Evolutionary conservation across 1,140 invertebrate species (phyloP).

Genomic region (Maniola jurtina): DNA sequence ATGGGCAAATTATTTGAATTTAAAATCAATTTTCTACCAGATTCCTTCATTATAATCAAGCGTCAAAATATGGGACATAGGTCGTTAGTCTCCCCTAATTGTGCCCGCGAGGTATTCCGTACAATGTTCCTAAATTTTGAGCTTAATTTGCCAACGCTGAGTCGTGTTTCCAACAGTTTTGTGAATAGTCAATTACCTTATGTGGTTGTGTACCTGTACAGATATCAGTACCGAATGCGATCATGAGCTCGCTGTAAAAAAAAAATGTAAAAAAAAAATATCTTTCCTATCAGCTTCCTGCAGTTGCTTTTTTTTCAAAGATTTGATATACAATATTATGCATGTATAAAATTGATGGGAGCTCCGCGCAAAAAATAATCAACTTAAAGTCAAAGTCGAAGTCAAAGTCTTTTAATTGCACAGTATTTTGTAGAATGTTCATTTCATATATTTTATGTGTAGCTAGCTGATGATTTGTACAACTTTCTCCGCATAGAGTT

Average conservation of each 20-base stretch:
- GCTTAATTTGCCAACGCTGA: slow-evolving; percentile 10
- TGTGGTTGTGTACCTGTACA: slow-evolving; percentile 10
- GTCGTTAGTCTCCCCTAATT: slow-evolving; percentile 9
- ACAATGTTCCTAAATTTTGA: slow-evolving; percentile 5
- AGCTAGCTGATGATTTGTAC: too few relatives aligned
- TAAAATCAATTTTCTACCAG: background rate
- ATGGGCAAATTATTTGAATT: background rate
- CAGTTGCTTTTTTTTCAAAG: too few relatives aligned
- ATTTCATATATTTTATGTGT: too few relatives aligned
- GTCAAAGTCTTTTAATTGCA: too few relatives aligned
- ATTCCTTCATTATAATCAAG: background rate
- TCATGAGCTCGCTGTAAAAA: background rate
- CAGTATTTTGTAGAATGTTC: too few relatives aligned
- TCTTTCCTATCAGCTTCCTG: too few relatives aligned
- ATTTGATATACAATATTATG: too few relatives aligned
- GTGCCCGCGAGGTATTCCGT: slow-evolving; percentile 4
- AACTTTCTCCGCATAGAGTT: too few relatives aligned
- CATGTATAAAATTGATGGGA: too few relatives aligned
- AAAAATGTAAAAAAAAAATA: too few relatives aligned
- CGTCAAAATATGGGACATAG: background rate
- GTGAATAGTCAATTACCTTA: slow-evolving; percentile 13
- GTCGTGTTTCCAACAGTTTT: slow-evolving; percentile 11
- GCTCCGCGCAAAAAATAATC: too few relatives aligned
- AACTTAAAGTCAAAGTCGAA: too few relatives aligned
- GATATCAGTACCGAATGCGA: background rate